Percentiles rank a stretch among this genome's conserved stretches.
These are phyloP conservation scores for Notothenia rossii DNA, from an alignment of 2,113 vertebrate genomes.

Conservation along the genomic window DNA sequence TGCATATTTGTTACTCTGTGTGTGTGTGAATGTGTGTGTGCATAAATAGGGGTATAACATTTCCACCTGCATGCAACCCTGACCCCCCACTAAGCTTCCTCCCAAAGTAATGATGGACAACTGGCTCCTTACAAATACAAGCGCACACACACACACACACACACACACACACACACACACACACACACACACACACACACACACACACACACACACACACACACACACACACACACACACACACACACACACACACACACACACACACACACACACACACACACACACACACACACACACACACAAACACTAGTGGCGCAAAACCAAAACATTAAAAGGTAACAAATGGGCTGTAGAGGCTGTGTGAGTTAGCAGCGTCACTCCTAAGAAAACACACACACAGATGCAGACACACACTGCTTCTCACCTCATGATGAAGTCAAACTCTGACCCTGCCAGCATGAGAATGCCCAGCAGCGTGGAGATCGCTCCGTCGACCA, in stretches of 20 bases:
- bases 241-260: conserved; percentile 30
- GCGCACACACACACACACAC: conserved; percentile 21
- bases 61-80: conserved; percentile 78
- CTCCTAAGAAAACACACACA: conserved; percentile 1
- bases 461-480: conserved; percentile 96
- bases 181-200: conserved; percentile 28
- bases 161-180: conserved; percentile 40
- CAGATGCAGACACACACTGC: conserved; percentile 3
- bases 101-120: conserved; percentile 63
- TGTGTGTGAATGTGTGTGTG: conserved; percentile 2
- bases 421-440: conserved; percentile 98
- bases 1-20: conserved; percentile 68
- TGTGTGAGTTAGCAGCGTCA: not conserved
- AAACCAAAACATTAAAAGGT: conserved; percentile 78
- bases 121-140: conserved; percentile 54
- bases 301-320: conserved; percentile 54
- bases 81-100: conserved; percentile 54
- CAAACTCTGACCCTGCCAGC: conserved; percentile 98
- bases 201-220: conserved; percentile 30
- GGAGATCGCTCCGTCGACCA: conserved; percentile 95
- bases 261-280: conserved; percentile 15
- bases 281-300: conserved; percentile 24
- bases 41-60: conserved; percentile 65
- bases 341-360: conserved; percentile 76
- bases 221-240: conserved; percentile 40